phyloP scores from a whole-genome alignment of 2,113 vertebrate species.

The Solea senegalensis region DNA sequence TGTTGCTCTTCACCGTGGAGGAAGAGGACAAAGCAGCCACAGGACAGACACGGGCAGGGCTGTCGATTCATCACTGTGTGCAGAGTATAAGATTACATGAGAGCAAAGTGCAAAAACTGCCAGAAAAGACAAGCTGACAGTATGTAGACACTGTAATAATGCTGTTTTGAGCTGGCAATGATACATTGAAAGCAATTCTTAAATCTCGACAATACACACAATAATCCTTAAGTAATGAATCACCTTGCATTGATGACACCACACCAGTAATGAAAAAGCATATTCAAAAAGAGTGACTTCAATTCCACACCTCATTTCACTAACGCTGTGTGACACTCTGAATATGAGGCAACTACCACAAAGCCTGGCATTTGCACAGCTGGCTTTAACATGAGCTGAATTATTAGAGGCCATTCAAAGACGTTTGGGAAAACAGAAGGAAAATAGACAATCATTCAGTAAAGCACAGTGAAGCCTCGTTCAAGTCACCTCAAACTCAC shows the following conservation, averaged over 20 bases:
- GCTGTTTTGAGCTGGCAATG: conserved; percentile 34
- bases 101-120: conserved; percentile 40
- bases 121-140: conserved; percentile 43
- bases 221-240: conserved; percentile 67
- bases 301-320: conserved; percentile 38
- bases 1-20: conserved; percentile 57
- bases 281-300: conserved; percentile 52
- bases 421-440: conserved; percentile 19
- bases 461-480: conserved; percentile 36
- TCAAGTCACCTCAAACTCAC: conserved; percentile 69
- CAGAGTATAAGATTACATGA: conserved; percentile 33
- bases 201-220: conserved; percentile 44
- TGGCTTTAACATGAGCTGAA: conserved; percentile 16
- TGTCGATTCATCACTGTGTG: conserved; percentile 47
- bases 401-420: conserved; percentile 1
- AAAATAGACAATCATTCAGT: conserved; percentile 33
- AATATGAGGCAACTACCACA: conserved; percentile 44
- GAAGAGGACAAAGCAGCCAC: conserved; percentile 70
- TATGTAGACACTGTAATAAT: conserved; percentile 45
- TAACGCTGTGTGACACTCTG: conserved; percentile 30
- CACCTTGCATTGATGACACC: conserved; percentile 44
- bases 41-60: conserved; percentile 24
- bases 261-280: conserved; percentile 41
- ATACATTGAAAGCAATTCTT: conserved; percentile 40
- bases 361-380: conserved; percentile 12